Evolutionary conservation across 2,888 invertebrate genomes (phyloP).

Genomic region (Lycaena phlaeas): DNA sequence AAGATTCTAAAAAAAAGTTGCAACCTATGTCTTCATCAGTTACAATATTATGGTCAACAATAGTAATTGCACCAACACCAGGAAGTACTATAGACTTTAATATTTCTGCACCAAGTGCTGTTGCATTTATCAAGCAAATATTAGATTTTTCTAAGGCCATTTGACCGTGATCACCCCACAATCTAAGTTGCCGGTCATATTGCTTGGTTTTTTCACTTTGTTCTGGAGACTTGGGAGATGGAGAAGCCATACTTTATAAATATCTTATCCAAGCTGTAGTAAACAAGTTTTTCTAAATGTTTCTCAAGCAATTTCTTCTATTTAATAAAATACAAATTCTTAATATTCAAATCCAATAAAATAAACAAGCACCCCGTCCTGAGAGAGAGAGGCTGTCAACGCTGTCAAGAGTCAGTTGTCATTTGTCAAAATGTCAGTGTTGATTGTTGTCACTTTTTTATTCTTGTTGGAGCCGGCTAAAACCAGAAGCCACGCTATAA

Average conservation of each 20-base stretch:
- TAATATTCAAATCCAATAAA: no score
- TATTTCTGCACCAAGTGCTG: conserved; percentile 94
- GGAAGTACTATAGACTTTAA: conserved; percentile 96
- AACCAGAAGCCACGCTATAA: no score
- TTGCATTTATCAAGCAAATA: conserved; percentile 95
- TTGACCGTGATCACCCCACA: conserved; percentile 99
- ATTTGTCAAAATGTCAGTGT: no score
- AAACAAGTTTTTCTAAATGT: no score
- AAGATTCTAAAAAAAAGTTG: conserved; percentile 93
- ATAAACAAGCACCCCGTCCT: no score
- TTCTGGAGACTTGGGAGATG: conserved; percentile 81
- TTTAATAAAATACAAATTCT: no score
- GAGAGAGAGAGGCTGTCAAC: no score
- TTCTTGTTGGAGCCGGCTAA: no score
- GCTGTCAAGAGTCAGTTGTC: no score
- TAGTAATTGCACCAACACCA: conserved; percentile 92
- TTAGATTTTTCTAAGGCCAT: conserved; percentile 88
- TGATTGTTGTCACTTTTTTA: no score
- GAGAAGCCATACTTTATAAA: conserved; percentile 71
- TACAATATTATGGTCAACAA: conserved; percentile 89
- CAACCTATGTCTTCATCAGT: conserved; percentile 94
- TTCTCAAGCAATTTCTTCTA: no score
- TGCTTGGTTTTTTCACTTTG: conserved; percentile 82
- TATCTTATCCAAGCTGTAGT: no score
- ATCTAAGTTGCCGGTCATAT: conserved; percentile 88